A percentile compares a stretch with the other conserved stretches of the same genome.
phyloP scores from a whole-genome alignment of 2,797 vertebrate species.

The Pteropus rufus region DNA sequence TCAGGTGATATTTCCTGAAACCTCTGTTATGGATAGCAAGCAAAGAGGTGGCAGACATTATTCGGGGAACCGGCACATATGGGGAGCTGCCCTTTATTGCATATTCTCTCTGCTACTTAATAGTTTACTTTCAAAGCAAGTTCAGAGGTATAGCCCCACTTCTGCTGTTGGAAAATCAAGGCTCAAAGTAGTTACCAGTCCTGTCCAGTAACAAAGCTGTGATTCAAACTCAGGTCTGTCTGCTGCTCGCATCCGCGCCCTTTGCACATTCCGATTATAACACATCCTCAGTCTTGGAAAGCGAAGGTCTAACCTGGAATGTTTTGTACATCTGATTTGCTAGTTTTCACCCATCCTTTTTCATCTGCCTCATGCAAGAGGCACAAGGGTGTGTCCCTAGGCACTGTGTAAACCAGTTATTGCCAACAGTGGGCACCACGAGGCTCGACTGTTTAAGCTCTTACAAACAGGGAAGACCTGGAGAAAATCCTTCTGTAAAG shows the following conservation, averaged over 20 bases:
- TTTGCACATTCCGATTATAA: neutral
- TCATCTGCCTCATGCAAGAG: neutral
- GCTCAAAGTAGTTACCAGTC: neutral
- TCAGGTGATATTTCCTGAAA: neutral
- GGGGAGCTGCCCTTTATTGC: neutral
- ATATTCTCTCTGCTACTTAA: neutral
- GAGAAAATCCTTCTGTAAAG: neutral
- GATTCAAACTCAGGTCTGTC: neutral
- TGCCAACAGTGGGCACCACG: neutral
- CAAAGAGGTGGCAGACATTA: neutral
- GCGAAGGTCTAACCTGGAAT: neutral
- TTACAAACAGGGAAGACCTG: neutral
- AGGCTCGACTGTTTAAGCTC: neutral
- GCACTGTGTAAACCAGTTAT: neutral
- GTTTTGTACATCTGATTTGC: neutral
- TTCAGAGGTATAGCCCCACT: too few species aligned
- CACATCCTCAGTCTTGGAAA: neutral
- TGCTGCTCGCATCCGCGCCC: neutral
- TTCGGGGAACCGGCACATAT: neutral
- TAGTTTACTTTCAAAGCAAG: neutral
- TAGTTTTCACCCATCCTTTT: neutral
- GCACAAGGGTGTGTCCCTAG: neutral
- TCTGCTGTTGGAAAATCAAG: neutral
- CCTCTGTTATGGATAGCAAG: neutral
- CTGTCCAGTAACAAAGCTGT: neutral